Conservation (phyloP, 1,140 invertebrate species). For the Anastatus disparis region DNA sequence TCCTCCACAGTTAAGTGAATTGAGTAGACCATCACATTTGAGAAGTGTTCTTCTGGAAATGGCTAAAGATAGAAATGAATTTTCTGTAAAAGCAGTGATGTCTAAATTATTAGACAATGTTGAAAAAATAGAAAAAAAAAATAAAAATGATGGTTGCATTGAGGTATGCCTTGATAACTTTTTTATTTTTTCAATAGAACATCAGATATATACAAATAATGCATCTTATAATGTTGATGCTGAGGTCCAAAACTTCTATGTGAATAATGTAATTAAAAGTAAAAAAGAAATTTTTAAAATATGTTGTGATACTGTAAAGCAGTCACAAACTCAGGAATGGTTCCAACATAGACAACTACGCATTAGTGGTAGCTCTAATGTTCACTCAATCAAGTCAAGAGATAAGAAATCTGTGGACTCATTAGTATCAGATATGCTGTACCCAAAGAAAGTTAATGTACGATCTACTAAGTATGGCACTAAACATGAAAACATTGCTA, state of each 20-base stretch:
- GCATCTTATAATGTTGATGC: too few relatives aligned
- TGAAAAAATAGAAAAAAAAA: too few relatives aligned
- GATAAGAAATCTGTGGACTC: background rate
- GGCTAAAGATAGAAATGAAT: too few relatives aligned
- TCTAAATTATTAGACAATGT: too few relatives aligned
- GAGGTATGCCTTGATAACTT: too few relatives aligned
- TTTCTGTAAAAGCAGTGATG: too few relatives aligned
- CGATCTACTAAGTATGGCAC: background rate
- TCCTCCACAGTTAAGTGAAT: too few relatives aligned
- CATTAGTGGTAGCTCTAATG: background rate
- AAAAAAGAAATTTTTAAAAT: background rate
- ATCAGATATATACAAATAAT: too few relatives aligned
- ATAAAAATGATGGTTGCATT: too few relatives aligned
- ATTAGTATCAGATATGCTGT: background rate
- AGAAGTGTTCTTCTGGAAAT: too few relatives aligned
- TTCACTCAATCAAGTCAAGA: background rate
- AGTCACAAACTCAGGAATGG: background rate
- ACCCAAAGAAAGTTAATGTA: background rate
- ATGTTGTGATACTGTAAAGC: background rate
- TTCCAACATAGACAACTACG: background rate
- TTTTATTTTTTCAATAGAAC: too few relatives aligned
- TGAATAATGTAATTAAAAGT: background rate
- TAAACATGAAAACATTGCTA: constrained; percentile 28
- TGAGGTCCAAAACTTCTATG: background rate
- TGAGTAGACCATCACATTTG: too few relatives aligned